A percentile compares a stretch with the other conserved stretches of the same genome.
Conservation (phyloP, 2,888 invertebrate species). For the Odontocerum albicorne region DNA sequence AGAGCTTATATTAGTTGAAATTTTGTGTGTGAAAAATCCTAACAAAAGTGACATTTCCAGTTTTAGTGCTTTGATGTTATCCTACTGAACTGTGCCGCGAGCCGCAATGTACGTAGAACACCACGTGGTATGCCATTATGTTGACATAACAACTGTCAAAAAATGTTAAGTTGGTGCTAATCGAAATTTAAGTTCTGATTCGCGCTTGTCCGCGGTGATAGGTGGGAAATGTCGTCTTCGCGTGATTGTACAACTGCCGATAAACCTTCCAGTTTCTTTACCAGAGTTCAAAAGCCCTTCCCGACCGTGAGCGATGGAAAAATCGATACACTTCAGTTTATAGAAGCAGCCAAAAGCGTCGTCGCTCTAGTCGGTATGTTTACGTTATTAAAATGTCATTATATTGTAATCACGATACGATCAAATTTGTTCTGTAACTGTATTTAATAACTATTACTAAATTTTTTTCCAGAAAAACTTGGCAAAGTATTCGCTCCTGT, state of each 20-base stretch:
- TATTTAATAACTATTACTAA: constrained; percentile 16
- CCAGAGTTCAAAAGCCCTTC: constrained; percentile 46
- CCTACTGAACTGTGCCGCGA: constrained; percentile 1
- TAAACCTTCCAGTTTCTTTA: constrained; percentile 28
- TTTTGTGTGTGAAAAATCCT: constrained; percentile 6
- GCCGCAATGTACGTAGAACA: background rate
- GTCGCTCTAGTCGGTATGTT: constrained; percentile 66
- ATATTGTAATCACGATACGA: constrained; percentile 2
- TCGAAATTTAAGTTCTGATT: background rate
- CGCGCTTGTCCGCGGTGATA: background rate
- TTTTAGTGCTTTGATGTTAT: constrained; percentile 19
- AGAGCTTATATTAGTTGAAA: constrained; percentile 29
- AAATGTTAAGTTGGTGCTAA: background rate
- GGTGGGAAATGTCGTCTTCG: constrained; percentile 7
- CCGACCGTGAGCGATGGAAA: constrained; percentile 57
- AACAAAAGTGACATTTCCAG: constrained; percentile 7
- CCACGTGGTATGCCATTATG: background rate
- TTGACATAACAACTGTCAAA: constrained; percentile 10
- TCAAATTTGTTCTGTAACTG: background rate
- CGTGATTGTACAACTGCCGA: constrained; percentile 3
- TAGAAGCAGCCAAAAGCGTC: constrained; percentile 63
- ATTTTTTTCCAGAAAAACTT: constrained; percentile 63
- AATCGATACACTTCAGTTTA: constrained; percentile 62
- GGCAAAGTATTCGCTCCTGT: constrained; percentile 75
- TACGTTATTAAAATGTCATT: constrained; percentile 9